Evolutionary conservation across 64 coral and sea anemone species (phyloP), one percentile per base, ranked within the genome.

Genomic region (Stylophora pistillata): DNA sequence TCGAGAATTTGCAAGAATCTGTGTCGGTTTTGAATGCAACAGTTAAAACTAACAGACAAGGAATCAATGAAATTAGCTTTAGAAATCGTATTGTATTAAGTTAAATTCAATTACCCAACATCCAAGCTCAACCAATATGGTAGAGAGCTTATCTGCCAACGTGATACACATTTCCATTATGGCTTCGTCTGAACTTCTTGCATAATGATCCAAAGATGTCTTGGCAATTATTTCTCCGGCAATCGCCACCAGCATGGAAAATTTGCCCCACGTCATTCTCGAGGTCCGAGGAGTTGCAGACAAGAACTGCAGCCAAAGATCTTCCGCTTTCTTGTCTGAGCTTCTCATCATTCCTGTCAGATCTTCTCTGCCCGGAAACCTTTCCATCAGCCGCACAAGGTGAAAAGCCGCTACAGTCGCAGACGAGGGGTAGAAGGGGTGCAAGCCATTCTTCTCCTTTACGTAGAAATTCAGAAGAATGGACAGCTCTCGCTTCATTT

Each of bases 381-480:
- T 2, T n/a, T 68, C 9, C 64, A 68, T 68, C 21, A 68, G 64
- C 13, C 26, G 64, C 23, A 68, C 64, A 25, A 68, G 64, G 23
- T 25, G 13, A 10, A 26, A 0, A n/a, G 64, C 64, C 64, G 64
- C 64, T 21, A 25, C 13, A 1, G 64, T 62, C 23, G 30, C 15
- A 13, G 10, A 53, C 30, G 34, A 53, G 4, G 10, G 55, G 55
- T 30, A 68, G 26, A 68, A 25, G 64, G 21, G 26, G 1, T 79
- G 55, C 21, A 41, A 68, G 21, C 13, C 9, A 15, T 65, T 33
- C 23, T 32, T 84, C 21, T 53, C 69, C 30, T 41, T 84, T 12
- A 21, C 33, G 69, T 69, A 84, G 20, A 62, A 13, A 53, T 70
- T 15, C 1, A 84, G 10, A 84, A 84, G 80, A 53, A 84, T 23